Evolutionary conservation across 2,113 vertebrate genomes (phyloP), one percentile per base, ranked within the genome.

Genomic region (Mesocricetus auratus): DNA sequence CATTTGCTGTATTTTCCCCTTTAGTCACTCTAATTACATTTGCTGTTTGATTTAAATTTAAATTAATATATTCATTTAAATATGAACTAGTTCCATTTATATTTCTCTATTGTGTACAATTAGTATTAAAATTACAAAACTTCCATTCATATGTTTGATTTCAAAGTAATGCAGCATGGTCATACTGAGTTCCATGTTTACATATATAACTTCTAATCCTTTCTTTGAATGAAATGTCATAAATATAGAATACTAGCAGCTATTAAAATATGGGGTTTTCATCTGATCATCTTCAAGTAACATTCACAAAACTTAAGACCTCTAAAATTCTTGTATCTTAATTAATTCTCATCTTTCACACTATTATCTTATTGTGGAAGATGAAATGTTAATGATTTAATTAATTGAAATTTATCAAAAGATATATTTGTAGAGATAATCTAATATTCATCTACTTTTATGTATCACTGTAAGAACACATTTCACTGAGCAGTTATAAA

Each of bases 351-450:
- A 58, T 31, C 86, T 89, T 89, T 92, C 82, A 81, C 0, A 92
- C 26, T 91, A 82, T 96, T 92, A 88, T 36, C 7, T 91, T 96
- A 93, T 53, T 78, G 78, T 45, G 7, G 6, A 95, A 21, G 9
- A 58, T 86, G 12, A 71, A 95, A 89, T 91, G 24, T 81, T 62
- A 95, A 83, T 86, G 1, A 19, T 87, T 89, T 77, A 26, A 79
- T 94, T 96, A 95, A 97, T 94, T 95, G 66, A 97, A 93, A 89
- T 86, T 83, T 95, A 87, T 91, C 36, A 85, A 60, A 94, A 79
- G 66, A 83, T 79, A 33, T 75, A 92, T 81, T 75, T 86, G 42
- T 62, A 96, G 75, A 71, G 31, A 53, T 60, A 26, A 90, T 68
- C 17, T 73, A 91, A 96, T 89, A 91, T 82, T 93, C 53, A 79